phyloP scores from a whole-genome alignment of 2,888 invertebrate genomes.

The Acronicta aceris region DNA sequence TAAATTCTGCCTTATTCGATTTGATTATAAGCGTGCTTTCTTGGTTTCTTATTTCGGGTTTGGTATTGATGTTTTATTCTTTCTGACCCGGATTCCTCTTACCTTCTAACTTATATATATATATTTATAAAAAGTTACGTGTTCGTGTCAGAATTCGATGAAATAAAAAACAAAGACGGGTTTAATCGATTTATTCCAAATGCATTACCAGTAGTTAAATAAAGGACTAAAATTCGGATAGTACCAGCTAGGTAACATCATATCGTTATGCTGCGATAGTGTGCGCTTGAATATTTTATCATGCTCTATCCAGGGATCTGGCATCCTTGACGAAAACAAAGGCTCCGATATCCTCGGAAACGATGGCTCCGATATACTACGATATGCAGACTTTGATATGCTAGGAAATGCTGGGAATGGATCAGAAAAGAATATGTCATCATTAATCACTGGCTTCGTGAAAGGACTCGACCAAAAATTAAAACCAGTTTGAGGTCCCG shows the following conservation, averaged over 20 bases:
- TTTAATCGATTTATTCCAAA: slow-evolving; percentile 45
- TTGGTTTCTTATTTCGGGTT: neutral
- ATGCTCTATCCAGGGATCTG: slow-evolving; percentile 46
- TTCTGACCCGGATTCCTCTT: too few species aligned
- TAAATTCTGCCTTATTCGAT: slow-evolving; percentile 12
- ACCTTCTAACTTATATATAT: neutral
- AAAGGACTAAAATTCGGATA: slow-evolving; percentile 70
- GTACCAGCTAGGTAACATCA: slow-evolving; percentile 61
- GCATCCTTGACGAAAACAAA: slow-evolving; percentile 58
- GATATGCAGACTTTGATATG: slow-evolving; percentile 49
- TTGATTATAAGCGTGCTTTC: slow-evolving; percentile 9
- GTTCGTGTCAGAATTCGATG: neutral
- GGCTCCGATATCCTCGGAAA: slow-evolving; percentile 32
- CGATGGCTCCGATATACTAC: slow-evolving; percentile 33
- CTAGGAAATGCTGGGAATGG: slow-evolving; percentile 57
- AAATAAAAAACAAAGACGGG: slow-evolving; percentile 5
- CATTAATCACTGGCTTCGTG: slow-evolving; percentile 47
- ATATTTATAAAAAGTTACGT: neutral
- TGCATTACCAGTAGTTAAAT: slow-evolving; percentile 61
- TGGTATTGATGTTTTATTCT: too few species aligned
- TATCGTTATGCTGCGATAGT: slow-evolving; percentile 51
- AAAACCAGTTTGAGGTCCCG: slow-evolving; percentile 34
- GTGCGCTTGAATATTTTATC: slow-evolving; percentile 60
- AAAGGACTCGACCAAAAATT: slow-evolving; percentile 49
- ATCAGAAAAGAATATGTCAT: slow-evolving; percentile 52